phyloP scores from a whole-genome alignment of 2,888 invertebrate species.

The Polia nebulosa region DNA sequence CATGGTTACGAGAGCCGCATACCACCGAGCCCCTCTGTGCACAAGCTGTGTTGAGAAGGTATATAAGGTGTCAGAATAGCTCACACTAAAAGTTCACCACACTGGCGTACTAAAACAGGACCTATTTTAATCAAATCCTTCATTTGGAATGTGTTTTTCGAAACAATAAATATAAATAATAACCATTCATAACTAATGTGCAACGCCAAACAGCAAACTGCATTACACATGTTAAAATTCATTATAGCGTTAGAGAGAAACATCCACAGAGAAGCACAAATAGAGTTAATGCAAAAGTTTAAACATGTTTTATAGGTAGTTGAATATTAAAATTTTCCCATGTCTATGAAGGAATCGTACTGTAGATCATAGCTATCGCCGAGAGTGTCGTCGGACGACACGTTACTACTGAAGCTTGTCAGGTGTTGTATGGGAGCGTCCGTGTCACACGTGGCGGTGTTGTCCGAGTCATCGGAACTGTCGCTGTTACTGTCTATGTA shows the following conservation, averaged over 20 bases:
- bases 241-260: slow-evolving; percentile 67
- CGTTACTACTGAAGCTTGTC: slow-evolving; percentile 65
- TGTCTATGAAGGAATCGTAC: slow-evolving; percentile 89
- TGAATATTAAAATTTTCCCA: slow-evolving; percentile 86
- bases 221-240: slow-evolving; percentile 68
- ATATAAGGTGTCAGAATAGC: slow-evolving; percentile 82
- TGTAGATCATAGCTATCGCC: slow-evolving; percentile 86
- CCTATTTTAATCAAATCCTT: slow-evolving; percentile 65
- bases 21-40: slow-evolving; percentile 87
- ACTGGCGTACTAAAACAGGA: slow-evolving; percentile 69
- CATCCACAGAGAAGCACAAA: slow-evolving; percentile 78
- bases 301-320: slow-evolving; percentile 65
- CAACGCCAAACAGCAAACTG: slow-evolving; percentile 62
- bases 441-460: slow-evolving; percentile 82
- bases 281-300: slow-evolving; percentile 69
- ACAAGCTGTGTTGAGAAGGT: slow-evolving; percentile 84
- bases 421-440: slow-evolving; percentile 69
- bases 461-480: slow-evolving; percentile 77
- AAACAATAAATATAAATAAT: slow-evolving; percentile 54
- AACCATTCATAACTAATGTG: slow-evolving; percentile 59
- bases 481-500: slow-evolving; percentile 85
- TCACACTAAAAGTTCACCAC: slow-evolving; percentile 73
- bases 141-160: slow-evolving; percentile 69
- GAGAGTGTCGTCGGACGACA: slow-evolving; percentile 75
- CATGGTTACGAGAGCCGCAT: slow-evolving; percentile 89